Evolutionary conservation across 2,113 vertebrate species (phyloP).

Genomic region (Archilochus colubris): DNA sequence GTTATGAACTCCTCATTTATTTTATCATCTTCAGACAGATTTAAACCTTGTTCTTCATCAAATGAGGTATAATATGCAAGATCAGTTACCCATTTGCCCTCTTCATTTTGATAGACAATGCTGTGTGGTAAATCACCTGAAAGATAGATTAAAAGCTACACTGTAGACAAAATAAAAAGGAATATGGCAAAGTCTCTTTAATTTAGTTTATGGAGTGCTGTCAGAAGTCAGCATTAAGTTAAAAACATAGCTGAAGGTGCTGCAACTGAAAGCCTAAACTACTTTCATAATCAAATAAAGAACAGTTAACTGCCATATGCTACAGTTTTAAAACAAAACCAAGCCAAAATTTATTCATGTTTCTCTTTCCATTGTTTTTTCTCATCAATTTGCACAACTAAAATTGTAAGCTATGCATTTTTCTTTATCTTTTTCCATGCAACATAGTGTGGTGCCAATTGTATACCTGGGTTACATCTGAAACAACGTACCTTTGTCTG

Average conservation of each 20-base stretch:
- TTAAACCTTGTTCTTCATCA: slow-evolving; percentile 79
- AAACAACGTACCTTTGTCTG: slow-evolving; percentile 58
- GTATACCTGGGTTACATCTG: neutral
- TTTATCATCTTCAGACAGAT: slow-evolving; percentile 47
- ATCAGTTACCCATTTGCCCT: slow-evolving; percentile 96
- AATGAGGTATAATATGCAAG: slow-evolving; percentile 94
- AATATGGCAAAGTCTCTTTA: neutral
- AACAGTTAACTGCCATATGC: neutral
- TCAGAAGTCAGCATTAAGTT: neutral
- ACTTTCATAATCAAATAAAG: neutral
- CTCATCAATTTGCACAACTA: neutral
- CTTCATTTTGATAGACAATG: slow-evolving; percentile 94
- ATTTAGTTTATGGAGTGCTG: neutral
- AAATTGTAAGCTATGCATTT: too few relatives aligned
- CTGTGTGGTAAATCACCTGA: slow-evolving; percentile 75
- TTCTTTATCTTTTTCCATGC: neutral
- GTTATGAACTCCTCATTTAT: slow-evolving; percentile 86
- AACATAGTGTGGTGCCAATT: neutral
- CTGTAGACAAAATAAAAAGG: neutral
- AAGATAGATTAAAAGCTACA: slow-evolving; percentile 6
- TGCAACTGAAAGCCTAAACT: neutral
- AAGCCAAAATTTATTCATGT: neutral
- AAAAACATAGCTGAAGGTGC: neutral
- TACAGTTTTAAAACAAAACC: neutral
- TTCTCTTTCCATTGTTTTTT: neutral